Base-by-base conservation (phyloP, 2,888 invertebrate species). In the Drosophila meridionalis region DNA sequence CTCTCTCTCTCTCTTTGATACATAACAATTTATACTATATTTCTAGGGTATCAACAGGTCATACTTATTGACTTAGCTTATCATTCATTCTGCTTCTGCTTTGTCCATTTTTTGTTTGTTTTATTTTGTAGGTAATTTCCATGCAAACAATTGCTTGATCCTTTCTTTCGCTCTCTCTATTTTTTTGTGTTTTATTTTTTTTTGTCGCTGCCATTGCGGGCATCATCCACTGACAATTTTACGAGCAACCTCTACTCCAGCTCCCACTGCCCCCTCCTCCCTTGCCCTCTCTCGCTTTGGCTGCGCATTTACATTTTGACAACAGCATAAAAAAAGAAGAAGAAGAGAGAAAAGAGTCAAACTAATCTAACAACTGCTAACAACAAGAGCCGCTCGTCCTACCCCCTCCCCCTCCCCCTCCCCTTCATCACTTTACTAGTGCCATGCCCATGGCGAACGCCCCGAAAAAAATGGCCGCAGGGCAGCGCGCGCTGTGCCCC, bases 291-390 rank as follows among this genome's bases (percentile, higher is more conserved):
- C 45, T 47, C 8, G 30, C 26, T 52, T 45, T 76, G 70, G 76
- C 64, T 73, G 77, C 78, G 74, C 86, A 87, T 85, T 85, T 87
- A 82, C 80, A 84, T 87, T 89, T 87, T 84, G 82, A 76, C 77
- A 80, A 78, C 80, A 67, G 69, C 78, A 63, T 9, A 30, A 38
- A 53, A 20, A 20, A 61, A 36, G 36, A 9, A 82, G 11, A 12
- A 12, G 47, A 84, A 78, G 57, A 48, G 55, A 55, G 38, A 48
- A 32, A 81, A 86, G 87, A 88, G 88, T 86, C 87, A 90, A 87
- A 90, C 87, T 88, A 87, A 87, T 87, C 90, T 85, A 87, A 84
- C 89, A 87, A 87, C 86, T 85, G 79, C 86, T 77, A 85, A 87
- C 86, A 90, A 83, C 85, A 79, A 82, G 76, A 75, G 63, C 73